Conservation (phyloP, 2,888 invertebrate species). For the Emmelina monodactyla region DNA sequence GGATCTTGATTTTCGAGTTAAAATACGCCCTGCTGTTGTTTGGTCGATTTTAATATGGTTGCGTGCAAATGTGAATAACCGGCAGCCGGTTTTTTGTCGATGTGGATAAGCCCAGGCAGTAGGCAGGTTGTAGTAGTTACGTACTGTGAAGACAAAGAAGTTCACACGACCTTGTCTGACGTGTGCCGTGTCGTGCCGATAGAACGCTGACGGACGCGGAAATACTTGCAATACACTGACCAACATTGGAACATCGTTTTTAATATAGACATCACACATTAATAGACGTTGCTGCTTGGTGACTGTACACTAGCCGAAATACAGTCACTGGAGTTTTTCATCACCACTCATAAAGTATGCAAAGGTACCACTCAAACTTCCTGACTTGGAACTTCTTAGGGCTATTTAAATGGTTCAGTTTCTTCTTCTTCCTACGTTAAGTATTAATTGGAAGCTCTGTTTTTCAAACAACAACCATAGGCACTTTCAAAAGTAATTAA, state of each 20-base stretch:
- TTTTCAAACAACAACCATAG: too few species aligned
- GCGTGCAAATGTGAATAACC: neutral
- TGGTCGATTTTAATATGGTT: neutral
- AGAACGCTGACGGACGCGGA: slow-evolving; percentile 39
- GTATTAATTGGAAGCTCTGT: too few species aligned
- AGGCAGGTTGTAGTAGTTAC: neutral
- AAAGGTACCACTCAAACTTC: neutral
- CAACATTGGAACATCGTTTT: too few species aligned
- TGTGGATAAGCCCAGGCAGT: too few species aligned
- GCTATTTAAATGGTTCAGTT: too few species aligned
- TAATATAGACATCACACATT: too few species aligned
- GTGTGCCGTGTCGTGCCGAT: slow-evolving; percentile 29
- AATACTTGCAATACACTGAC: slow-evolving; percentile 14
- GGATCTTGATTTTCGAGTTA: too few species aligned
- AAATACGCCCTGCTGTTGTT: neutral
- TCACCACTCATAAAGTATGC: slow-evolving; percentile 1
- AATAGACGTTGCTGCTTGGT: too few species aligned
- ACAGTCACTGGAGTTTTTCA: too few species aligned
- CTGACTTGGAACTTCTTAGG: neutral
- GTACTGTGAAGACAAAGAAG: slow-evolving; percentile 44
- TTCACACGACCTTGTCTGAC: slow-evolving; percentile 54
- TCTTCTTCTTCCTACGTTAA: too few species aligned
- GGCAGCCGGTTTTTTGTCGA: slow-evolving; percentile 1
- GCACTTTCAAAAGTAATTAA: too few species aligned
- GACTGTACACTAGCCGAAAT: too few species aligned